phyloP scores from a whole-genome alignment of 2,797 vertebrate species.

The Saguinus oedipus region DNA sequence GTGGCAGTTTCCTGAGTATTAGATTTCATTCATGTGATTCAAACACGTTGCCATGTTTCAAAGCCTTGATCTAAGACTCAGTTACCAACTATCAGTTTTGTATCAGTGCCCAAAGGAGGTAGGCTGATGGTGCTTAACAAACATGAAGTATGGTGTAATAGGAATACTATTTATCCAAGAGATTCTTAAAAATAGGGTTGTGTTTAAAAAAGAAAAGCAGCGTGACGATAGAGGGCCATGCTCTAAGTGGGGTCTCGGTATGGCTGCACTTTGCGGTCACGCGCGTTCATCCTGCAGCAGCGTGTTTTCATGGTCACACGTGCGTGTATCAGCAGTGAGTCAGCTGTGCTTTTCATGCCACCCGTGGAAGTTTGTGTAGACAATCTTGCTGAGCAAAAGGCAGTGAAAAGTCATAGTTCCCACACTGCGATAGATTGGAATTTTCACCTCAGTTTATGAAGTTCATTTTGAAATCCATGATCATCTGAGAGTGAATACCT shows the following conservation, averaged over 20 bases:
- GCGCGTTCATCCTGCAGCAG: constrained; percentile 69
- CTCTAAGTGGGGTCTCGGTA: constrained; percentile 34
- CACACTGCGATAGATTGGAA: neutral
- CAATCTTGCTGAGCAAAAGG: constrained; percentile 73
- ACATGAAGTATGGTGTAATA: constrained; percentile 78
- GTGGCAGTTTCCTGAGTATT: constrained; percentile 78
- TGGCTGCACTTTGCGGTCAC: constrained; percentile 56
- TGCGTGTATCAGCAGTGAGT: neutral
- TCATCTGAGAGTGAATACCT: neutral
- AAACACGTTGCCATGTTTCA: constrained; percentile 80
- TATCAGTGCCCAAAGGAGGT: constrained; percentile 81
- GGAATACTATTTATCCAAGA: constrained; percentile 83
- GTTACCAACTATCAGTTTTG: constrained; percentile 75
- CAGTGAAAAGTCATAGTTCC: neutral
- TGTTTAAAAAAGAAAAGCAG: constrained; percentile 58
- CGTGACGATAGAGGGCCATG: neutral
- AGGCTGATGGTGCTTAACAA: constrained; percentile 82
- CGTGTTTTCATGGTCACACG: neutral
- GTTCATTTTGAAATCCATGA: neutral
- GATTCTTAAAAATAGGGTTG: constrained; percentile 79
- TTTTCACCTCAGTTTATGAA: neutral
- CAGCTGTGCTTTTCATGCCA: neutral
- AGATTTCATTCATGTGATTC: constrained; percentile 75
- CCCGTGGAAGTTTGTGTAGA: constrained; percentile 56
- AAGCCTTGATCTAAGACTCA: constrained; percentile 82